These are phyloP conservation scores for Clanis bilineata DNA, from an alignment of 2,888 invertebrate species.

Conservation along the genomic window DNA sequence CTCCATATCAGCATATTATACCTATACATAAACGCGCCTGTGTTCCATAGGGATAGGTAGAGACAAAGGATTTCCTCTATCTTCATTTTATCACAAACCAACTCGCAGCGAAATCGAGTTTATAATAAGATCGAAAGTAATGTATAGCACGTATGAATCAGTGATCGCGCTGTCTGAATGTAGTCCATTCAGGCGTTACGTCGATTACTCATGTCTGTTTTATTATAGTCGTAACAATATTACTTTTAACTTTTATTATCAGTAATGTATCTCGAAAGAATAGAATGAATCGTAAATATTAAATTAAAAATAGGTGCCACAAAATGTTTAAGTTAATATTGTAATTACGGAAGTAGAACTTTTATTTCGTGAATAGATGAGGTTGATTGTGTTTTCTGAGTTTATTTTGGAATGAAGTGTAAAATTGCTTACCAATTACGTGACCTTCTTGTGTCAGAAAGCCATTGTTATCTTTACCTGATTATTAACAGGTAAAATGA, in stretches of 20 bases:
- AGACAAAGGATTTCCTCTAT: no score
- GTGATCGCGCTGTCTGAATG: background rate
- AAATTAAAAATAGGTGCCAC: background rate
- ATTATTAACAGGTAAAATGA: no score
- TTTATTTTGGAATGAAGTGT: no score
- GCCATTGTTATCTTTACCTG: no score
- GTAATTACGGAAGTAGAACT: background rate
- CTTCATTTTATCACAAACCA: background rate
- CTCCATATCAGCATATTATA: no score
- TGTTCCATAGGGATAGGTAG: no score
- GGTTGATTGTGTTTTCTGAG: no score
- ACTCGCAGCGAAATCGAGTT: background rate
- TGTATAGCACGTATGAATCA: conserved; percentile 9
- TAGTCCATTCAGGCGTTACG: conserved; percentile 1
- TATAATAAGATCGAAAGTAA: conserved; percentile 1
- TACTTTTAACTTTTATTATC: background rate
- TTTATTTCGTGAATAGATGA: no score
- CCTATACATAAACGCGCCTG: no score
- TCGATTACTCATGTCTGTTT: conserved; percentile 1
- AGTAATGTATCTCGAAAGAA: background rate
- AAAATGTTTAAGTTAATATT: background rate
- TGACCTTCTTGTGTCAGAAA: no score
- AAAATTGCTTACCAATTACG: no score
- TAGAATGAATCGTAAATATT: background rate
- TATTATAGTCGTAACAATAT: background rate